A percentile compares a stretch with the other conserved stretches of the same genome.
Conservation (phyloP, 2,797 vertebrate genomes). For the Lepilemur ruficaudatus region DNA sequence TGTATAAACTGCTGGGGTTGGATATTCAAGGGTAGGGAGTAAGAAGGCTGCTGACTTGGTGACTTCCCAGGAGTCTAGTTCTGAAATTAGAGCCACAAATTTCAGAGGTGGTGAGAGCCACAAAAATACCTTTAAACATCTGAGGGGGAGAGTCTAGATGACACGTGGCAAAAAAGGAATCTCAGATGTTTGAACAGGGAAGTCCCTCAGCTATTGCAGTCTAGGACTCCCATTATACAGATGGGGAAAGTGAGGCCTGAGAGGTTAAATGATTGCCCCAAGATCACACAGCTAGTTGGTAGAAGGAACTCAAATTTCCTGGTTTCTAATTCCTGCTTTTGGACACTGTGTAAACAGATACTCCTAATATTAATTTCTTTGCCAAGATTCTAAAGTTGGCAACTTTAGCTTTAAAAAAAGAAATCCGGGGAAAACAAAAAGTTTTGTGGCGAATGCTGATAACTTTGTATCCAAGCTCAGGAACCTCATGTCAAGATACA, state of each 20-base stretch:
- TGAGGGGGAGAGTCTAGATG: not conserved
- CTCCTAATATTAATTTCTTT: not conserved
- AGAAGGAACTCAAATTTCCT: not conserved
- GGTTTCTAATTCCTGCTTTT: not conserved
- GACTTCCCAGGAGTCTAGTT: not conserved
- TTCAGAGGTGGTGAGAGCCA: not conserved
- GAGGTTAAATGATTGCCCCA: not conserved
- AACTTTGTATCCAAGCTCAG: not conserved
- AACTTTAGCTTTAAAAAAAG: constrained; percentile 35
- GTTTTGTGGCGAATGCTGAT: not conserved
- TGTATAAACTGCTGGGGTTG: constrained; percentile 62
- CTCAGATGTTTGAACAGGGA: not conserved
- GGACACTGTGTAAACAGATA: not conserved
- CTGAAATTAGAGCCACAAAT: not conserved
- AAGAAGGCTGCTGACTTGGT: not conserved
- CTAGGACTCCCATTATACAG: not conserved
- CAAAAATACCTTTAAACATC: not conserved
- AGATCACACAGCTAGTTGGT: not conserved
- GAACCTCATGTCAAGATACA: not conserved
- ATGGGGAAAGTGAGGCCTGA: not conserved
- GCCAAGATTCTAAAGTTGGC: constrained; percentile 13
- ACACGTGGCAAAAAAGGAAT: not conserved
- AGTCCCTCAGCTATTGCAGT: not conserved
- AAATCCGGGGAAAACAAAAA: not conserved
- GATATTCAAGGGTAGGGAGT: constrained; percentile 74